Conservation (phyloP, 2,113 vertebrate species). For the Petaurus breviceps region DNA sequence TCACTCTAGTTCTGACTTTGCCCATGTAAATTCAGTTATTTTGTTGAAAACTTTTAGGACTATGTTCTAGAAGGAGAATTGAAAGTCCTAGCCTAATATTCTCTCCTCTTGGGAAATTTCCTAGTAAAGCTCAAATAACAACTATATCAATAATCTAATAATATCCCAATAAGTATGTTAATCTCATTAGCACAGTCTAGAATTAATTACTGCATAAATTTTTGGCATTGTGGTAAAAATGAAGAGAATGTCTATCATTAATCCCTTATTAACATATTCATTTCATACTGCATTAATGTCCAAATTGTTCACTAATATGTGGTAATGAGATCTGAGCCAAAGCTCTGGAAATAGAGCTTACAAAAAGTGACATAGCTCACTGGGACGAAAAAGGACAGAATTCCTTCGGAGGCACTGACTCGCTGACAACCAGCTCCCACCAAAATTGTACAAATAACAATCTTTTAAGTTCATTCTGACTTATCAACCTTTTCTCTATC, state of each 20-base stretch:
- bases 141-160: not conserved
- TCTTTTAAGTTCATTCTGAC: not conserved
- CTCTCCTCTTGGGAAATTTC: not conserved
- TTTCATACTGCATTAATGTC: conserved; percentile 2
- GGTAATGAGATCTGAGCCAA: conserved; percentile 9
- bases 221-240: not conserved
- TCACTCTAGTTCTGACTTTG: not conserved
- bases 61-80: not conserved
- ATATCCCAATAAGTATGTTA: not conserved
- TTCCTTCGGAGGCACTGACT: not conserved
- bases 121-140: not conserved
- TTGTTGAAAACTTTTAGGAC: not conserved
- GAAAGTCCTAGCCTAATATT: not conserved
- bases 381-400: not conserved
- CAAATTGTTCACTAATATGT: conserved; percentile 12
- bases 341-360: not conserved
- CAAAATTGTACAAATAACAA: not conserved
- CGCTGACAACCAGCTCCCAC: not conserved
- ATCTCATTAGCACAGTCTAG: not conserved
- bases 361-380: not conserved
- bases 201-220: not conserved
- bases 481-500: not conserved
- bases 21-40: not conserved
- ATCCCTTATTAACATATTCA: not conserved
- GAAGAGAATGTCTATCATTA: not conserved